Evolutionary conservation across 2,888 invertebrate genomes (phyloP), one percentile per base, ranked within the genome.

Genomic region (Rhingia campestris): DNA sequence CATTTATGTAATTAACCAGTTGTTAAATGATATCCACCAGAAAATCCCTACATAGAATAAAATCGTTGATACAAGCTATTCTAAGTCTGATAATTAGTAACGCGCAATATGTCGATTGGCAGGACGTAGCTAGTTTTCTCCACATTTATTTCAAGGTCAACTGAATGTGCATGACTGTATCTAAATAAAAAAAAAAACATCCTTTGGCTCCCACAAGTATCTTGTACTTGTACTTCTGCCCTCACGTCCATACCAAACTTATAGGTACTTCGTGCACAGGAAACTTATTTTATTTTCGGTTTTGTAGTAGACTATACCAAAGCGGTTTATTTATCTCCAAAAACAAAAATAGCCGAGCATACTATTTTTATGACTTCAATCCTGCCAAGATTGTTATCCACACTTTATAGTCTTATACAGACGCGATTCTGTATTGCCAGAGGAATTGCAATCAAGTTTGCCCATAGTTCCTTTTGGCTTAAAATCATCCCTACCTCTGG

Each of bases 361-460:
- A 39, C 49, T 14, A 49, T 7, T 70, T 70, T 70, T 59, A 70
- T 49, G 37, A 33, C 69, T 49, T 47, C 30, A 58, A 12, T 47
- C 32, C 47, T 32, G 49, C 30, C 39, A 30, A 39, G 30, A 70
- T 41, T 49, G 39, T 59, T 56, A 56, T 67, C 56, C 37, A 51
- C 30, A n/a, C 10, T 10, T 4, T 5, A 30, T 9, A 7, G 32
- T 33, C 4, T n/a, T 12, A 6, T 58, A 58, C 49, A 22, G 6
- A 39, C 37, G 12, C 45, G 61, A n/a, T 30, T 49, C 49, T 1
- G 22, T 30, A 49, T 22, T 10, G 49, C 49, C 9, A 49, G 12
- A 51, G 10, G 7, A 7, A 35, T 22, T 32, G n/a, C 49, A 35
- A 51, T 39, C 47, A 49, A 49, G 6, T n/a, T 49, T 10, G 14